Evolutionary conservation across 1,140 invertebrate genomes (phyloP), one percentile per base, ranked within the genome.

Genomic region (Caenorhabditis remanei): DNA sequence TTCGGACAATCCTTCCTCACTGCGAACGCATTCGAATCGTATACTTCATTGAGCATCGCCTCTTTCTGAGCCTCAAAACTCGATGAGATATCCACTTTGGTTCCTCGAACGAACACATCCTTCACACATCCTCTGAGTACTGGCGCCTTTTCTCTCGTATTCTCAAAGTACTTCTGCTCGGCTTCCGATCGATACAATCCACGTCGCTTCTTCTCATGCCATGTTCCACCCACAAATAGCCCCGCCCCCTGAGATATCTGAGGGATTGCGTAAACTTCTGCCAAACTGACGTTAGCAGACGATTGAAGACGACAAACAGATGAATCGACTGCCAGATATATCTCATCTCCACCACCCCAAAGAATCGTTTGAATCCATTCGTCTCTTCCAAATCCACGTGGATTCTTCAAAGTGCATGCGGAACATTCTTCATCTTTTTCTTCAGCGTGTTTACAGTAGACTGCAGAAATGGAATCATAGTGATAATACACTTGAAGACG

Each of bases 251-350:
- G 55, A 46, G 82, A 63, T 43, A 87, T 53, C 14, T 71, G 48
- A n/a, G 86, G 86, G 40, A 87, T 58, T 9, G 86, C 71, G 40
- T 87, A 87, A 16, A 84, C 86, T 83, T 87, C 86, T 48, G 43
- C 86, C n/a, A 79, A 83, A 43, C 86, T 56, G 55, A 71, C 48
- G 41, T 87, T 71, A n/a, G 75, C 14, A 63, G 32, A 83, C 53
- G 61, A 32, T 63, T 83, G 21, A 19, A 87, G 79, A 40, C 56
- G 41, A 83, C 86, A 87, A n/a, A 71, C 79, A 14, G 48, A 24
- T 7, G 48, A 40, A 46, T 84, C 86, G 8, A 65, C 41, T 19
- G 58, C 50, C 43, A 87, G 55, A 41, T 24, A 40, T 19, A 87
- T 55, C 4, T 40, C 41, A 63, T 87, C 86, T 63, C 86, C 86